phyloP scores from a whole-genome alignment of 2,888 invertebrate species.

The Hofmannophila pseudospretella region DNA sequence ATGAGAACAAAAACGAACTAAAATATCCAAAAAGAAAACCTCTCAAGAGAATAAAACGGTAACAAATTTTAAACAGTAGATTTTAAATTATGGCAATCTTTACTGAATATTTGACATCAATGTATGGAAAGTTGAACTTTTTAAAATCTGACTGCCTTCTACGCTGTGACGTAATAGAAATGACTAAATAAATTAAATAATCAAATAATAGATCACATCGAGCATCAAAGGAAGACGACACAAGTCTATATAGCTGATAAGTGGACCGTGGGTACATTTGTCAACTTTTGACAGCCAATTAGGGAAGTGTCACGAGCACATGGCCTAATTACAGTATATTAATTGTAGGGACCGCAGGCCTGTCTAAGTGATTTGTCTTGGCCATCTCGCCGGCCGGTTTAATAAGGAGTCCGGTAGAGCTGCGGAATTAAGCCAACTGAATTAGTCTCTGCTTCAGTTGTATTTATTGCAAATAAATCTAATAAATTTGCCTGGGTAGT shows the following conservation, averaged over 20 bases:
- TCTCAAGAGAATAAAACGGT: no score
- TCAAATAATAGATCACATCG: no score
- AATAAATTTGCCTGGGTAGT: no score
- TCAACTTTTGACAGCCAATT: constrained; percentile 58
- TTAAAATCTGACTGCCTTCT: no score
- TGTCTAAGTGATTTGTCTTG: constrained; percentile 34
- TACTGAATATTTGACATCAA: no score
- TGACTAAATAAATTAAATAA: no score
- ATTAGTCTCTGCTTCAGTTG: background rate
- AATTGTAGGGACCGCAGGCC: constrained; percentile 35
- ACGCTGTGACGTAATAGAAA: no score
- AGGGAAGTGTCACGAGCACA: constrained; percentile 46
- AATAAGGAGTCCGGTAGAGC: constrained; percentile 21
- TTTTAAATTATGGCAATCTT: no score
- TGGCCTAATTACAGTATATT: constrained; percentile 49
- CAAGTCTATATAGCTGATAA: constrained; percentile 13
- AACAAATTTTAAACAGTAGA: no score
- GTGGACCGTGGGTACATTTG: constrained; percentile 26
- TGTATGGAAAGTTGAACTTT: no score
- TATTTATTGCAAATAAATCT: constrained; percentile 1
- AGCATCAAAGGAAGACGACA: constrained; percentile 10
- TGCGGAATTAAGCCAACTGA: background rate
- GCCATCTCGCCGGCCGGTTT: constrained; percentile 31
- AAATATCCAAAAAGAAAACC: no score
- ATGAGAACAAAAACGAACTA: no score